phyloP scores from a whole-genome alignment of 2,113 vertebrate genomes.

The Caretta caretta region DNA sequence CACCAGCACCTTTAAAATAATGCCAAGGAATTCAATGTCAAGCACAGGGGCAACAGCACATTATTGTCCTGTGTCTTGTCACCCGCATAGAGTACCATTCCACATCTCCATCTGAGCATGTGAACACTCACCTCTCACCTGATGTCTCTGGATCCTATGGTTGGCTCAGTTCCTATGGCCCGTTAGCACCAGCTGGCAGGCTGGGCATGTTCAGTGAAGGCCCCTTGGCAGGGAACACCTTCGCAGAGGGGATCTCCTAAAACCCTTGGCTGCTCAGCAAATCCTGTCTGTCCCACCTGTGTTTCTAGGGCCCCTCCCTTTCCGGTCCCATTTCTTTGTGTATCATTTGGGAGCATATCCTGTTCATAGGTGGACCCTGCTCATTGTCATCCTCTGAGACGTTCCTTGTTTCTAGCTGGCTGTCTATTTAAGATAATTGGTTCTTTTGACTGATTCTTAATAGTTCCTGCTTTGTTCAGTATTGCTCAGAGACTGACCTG shows the following conservation, averaged over 20 bases:
- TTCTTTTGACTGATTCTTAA: not conserved
- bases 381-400: not conserved
- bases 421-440: not conserved
- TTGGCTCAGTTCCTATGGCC: not conserved
- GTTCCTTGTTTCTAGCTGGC: not conserved
- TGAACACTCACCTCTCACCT: not conserved
- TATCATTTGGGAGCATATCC: not conserved
- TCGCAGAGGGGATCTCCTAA: not conserved
- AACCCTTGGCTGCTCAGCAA: accelerated
- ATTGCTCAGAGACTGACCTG: not conserved
- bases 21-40: not conserved
- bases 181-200: accelerated
- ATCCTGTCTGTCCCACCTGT: not conserved
- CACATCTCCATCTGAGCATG: not conserved
- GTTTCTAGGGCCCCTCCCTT: not conserved
- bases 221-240: not conserved
- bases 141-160: not conserved
- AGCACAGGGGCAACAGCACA: not conserved
- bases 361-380: not conserved
- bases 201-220: not conserved
- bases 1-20: not conserved
- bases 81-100: not conserved
- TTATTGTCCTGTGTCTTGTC: not conserved
- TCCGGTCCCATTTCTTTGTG: slow-evolving; percentile 23
- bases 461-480: not conserved